phyloP scores from a whole-genome alignment of 2,113 vertebrate species.

The Sylvia atricapilla region DNA sequence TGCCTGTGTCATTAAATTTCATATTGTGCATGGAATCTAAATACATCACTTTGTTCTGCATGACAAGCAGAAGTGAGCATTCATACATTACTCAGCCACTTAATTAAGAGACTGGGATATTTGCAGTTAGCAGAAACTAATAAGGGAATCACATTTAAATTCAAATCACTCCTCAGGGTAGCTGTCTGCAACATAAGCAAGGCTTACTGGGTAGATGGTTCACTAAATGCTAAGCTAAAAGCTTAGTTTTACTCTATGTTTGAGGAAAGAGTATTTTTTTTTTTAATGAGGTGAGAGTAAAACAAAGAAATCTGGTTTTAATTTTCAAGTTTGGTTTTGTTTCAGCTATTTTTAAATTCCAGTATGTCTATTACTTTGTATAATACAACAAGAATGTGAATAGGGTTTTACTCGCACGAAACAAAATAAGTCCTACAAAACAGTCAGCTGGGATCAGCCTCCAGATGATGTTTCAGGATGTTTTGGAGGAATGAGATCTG shows the following conservation, averaged over 20 bases:
- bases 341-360: conserved; percentile 51
- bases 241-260: conserved; percentile 69
- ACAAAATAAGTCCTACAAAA: conserved; percentile 26
- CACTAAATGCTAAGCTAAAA: conserved; percentile 75
- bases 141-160: conserved; percentile 85
- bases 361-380: conserved; percentile 31
- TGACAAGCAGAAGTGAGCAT: conserved; percentile 83
- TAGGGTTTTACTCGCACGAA: conserved; percentile 21
- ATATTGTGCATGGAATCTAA: conserved; percentile 85
- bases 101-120: conserved; percentile 85
- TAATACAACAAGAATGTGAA: conserved; percentile 49
- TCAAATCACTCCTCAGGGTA: conserved; percentile 85
- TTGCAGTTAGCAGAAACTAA: conserved; percentile 86
- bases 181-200: conserved; percentile 82
- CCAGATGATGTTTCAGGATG: conserved; percentile 25
- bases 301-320: conserved; percentile 57
- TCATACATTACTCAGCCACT: conserved; percentile 84
- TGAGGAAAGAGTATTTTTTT: conserved; percentile 57
- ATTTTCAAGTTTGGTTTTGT: conserved; percentile 59
- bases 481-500: conserved; percentile 16
- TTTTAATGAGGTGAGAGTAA: conserved; percentile 55
- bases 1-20: conserved; percentile 82
- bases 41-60: conserved; percentile 85
- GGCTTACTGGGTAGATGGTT: conserved; percentile 77
- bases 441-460: conserved; percentile 2